These are phyloP conservation scores for Euura lappo DNA, from an alignment of 1,140 invertebrate genomes.

Conservation along the genomic window DNA sequence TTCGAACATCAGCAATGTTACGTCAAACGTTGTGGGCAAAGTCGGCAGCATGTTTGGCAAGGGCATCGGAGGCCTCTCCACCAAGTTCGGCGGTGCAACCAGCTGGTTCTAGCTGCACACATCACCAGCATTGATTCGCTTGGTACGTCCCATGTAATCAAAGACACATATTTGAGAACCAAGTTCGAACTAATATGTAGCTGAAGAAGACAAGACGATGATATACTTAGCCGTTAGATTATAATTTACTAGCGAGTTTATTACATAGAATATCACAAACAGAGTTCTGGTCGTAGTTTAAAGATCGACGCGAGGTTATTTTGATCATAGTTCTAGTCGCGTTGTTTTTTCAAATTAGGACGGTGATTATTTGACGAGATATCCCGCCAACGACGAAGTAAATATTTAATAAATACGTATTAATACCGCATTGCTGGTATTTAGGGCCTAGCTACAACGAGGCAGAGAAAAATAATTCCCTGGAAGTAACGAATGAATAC, in stretches of 20 bases:
- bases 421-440: neutral
- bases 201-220: too few relatives aligned
- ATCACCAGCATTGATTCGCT: neutral
- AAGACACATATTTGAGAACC: too few relatives aligned
- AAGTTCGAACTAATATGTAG: too few relatives aligned
- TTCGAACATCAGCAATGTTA: conserved; percentile 73
- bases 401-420: too few relatives aligned
- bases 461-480: neutral
- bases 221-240: too few relatives aligned
- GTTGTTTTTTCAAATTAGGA: neutral
- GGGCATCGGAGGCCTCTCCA: conserved; percentile 80
- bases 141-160: too few relatives aligned
- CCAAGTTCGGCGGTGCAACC: conserved; percentile 75
- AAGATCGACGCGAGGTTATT: neutral
- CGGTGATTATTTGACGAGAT: neutral
- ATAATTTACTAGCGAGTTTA: too few relatives aligned
- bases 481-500: neutral
- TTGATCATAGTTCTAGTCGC: neutral
- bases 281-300: too few relatives aligned
- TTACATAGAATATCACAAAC: too few relatives aligned
- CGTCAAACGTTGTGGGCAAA: conserved; percentile 77
- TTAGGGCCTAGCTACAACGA: conserved; percentile 6
- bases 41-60: conserved; percentile 85
- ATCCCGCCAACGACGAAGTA: neutral
- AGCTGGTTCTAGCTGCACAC: conserved; percentile 68